Base-by-base conservation (phyloP, 1,140 invertebrate genomes). In the Ephestia elutella region DNA sequence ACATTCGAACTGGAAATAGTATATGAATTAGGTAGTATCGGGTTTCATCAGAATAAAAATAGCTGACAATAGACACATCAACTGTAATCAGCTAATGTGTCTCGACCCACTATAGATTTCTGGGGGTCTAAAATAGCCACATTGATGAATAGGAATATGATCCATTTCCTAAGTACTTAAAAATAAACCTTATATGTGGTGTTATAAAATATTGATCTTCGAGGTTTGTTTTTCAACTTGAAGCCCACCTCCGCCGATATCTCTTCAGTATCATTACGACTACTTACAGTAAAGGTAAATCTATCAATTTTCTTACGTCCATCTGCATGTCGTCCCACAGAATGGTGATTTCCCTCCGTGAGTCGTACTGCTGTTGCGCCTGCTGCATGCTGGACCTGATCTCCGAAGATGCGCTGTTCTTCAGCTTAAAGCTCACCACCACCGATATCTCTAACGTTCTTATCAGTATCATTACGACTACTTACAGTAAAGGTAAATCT, bases 241-340 rank as follows among this genome's bases (percentile, higher is more conserved):
- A n/a, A n/a, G n/a, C n/a, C n/a, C n/a, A n/a, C n/a, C n/a, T n/a
- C n/a, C n/a, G n/a, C n/a, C n/a, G n/a, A n/a, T n/a, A n/a, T n/a
- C n/a, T n/a, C n/a, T n/a, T n/a, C n/a, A n/a, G n/a, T n/a, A n/a
- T 90, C 65, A 93, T 91, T 71, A 95, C 93, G 11, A 94, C 94
- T 28, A 28, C 49, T 10, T 38, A 11, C 32, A 38, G 2, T 38
- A 38, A 5, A 38, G 32, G 53, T 38, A 38, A 38, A 4, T 8
- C 2, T 9, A 30, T 25, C 54, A 28, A 54, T 30, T 2, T 20
- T 72, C 75, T 77, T 60, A 85, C 82, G 15, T 59, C 71, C 62
- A 67, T 81, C 50, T 86, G 82, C 57, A 86, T 55, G 44, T 84
- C 70, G 51, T 86, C 83, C 83, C 82, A 87, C 18, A 79, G 30